Evolutionary conservation across 2,888 invertebrate genomes (phyloP).

Genomic region (Muscina levida): DNA sequence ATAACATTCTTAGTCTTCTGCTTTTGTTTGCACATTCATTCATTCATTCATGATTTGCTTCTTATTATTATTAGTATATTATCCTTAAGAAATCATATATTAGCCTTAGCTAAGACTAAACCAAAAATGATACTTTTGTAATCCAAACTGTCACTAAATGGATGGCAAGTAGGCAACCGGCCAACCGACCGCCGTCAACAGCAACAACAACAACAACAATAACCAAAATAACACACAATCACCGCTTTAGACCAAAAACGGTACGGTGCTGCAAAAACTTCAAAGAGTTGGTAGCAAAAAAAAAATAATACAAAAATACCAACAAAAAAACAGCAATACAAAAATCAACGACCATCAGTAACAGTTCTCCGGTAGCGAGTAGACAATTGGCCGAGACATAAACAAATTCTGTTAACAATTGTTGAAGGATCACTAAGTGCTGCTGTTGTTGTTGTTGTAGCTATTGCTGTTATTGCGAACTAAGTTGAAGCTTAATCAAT

Average conservation of each 20-base stretch:
- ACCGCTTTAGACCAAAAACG: conserved; percentile 59
- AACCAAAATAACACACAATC: conserved; percentile 66
- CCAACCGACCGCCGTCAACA: background rate
- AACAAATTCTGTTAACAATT: conserved; percentile 59
- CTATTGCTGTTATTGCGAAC: conserved; percentile 3
- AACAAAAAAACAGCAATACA: background rate
- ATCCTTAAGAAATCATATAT: conserved; percentile 10
- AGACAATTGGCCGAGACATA: conserved; percentile 50
- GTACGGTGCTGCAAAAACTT: conserved; percentile 49
- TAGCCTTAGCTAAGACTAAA: background rate
- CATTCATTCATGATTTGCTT: conserved; percentile 16
- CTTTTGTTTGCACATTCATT: background rate
- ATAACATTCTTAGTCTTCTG: conserved; percentile 4
- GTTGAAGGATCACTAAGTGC: conserved; percentile 28
- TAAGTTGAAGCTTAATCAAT: conserved; percentile 58
- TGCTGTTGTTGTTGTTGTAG: background rate
- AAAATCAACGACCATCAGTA: conserved; percentile 10
- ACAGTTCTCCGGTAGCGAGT: conserved; percentile 18
- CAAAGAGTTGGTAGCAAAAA: conserved; percentile 47
- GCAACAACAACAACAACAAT: too few species aligned
- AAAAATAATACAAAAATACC: background rate
- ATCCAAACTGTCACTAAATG: conserved; percentile 63
- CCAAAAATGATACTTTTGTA: conserved; percentile 1
- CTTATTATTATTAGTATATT: conserved; percentile 7
- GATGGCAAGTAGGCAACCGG: conserved; percentile 45